Percentiles rank a stretch among this genome's conserved stretches.
Evolutionary conservation across 2,113 vertebrate species (phyloP).

Genomic region (Ascaphus truei): DNA sequence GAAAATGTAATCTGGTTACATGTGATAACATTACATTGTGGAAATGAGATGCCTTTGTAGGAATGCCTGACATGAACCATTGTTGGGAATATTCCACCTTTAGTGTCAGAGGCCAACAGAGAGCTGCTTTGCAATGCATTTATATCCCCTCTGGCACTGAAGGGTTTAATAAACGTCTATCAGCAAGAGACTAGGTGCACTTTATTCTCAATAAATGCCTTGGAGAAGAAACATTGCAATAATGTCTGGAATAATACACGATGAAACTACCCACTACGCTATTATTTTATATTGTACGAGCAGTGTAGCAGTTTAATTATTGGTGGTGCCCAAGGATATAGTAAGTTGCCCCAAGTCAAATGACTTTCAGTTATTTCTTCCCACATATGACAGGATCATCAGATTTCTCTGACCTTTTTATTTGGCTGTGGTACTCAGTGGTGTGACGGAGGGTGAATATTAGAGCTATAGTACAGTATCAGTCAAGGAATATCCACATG

Average conservation of each 20-base stretch:
- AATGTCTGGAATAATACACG: background rate
- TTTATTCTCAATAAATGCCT: constrained; percentile 6
- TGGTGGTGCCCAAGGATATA: background rate
- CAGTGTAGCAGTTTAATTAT: constrained; percentile 20
- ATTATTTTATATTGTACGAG: constrained; percentile 13
- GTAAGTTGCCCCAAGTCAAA: background rate
- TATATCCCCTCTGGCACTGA: constrained; percentile 9
- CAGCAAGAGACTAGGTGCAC: background rate
- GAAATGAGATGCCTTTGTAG: constrained; percentile 18
- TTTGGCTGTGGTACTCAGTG: background rate
- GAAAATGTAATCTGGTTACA: background rate
- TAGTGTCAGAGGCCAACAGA: constrained; percentile 15
- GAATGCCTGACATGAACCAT: constrained; percentile 4
- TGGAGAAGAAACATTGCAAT: background rate
- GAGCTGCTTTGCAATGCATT: constrained; percentile 31
- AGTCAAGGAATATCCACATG: background rate
- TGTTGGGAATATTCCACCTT: constrained; percentile 5
- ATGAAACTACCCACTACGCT: background rate
- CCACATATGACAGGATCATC: constrained; percentile 21
- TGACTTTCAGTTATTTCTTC: constrained; percentile 19
- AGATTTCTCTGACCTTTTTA: constrained; percentile 23
- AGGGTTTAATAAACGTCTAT: constrained; percentile 27
- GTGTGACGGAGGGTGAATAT: constrained; percentile 6
- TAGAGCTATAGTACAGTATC: background rate
- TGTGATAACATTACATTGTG: constrained; percentile 1